These are phyloP conservation scores for Tragulus kanchil DNA, from an alignment of 2,113 vertebrate species.

Conservation along the genomic window DNA sequence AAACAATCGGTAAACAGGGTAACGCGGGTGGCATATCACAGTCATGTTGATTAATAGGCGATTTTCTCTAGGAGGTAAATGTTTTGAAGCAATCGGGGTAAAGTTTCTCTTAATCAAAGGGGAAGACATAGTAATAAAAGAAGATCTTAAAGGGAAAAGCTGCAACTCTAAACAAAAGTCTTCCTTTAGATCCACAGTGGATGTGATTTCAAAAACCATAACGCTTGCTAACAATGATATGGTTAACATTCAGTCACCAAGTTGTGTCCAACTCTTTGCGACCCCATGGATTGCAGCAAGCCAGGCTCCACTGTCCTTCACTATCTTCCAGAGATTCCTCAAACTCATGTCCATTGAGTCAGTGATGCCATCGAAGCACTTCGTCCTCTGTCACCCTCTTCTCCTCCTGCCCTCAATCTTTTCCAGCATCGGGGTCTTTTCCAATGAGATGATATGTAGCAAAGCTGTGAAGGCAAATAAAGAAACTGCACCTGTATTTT, in stretches of 20 bases:
- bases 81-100: constrained; percentile 26
- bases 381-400: neutral
- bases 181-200: neutral
- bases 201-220: neutral
- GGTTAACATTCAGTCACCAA: neutral
- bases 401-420: neutral
- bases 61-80: constrained; percentile 40
- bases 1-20: neutral
- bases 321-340: neutral
- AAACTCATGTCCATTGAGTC: neutral
- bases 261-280: neutral
- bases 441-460: neutral
- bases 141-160: neutral
- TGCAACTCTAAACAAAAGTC: neutral
- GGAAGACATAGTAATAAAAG: constrained; percentile 17
- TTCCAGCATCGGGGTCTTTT: neutral
- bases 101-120: constrained; percentile 1
- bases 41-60: neutral
- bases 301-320: neutral
- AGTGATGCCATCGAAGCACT: neutral
- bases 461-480: neutral
- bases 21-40: neutral
- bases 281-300: neutral
- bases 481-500: neutral
- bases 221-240: neutral